Conservation (phyloP, 2,113 vertebrate species). For the Channa argus region DNA sequence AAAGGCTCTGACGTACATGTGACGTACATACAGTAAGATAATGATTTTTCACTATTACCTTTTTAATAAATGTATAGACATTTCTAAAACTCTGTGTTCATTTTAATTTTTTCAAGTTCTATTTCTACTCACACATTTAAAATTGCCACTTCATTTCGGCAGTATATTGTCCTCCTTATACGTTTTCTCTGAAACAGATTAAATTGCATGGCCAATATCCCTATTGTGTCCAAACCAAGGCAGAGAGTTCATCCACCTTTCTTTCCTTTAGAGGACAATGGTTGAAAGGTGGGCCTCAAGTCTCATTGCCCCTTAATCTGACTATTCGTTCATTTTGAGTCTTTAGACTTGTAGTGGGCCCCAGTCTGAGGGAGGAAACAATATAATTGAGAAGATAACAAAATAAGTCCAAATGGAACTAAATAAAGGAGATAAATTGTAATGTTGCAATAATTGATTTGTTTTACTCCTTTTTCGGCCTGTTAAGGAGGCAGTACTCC, state of each 20-base stretch:
- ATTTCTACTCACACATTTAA: conserved; percentile 7
- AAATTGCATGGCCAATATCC: conserved; percentile 32
- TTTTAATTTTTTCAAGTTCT: too few species aligned
- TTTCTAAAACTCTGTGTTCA: too few species aligned
- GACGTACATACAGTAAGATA: too few species aligned
- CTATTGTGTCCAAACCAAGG: conserved; percentile 15
- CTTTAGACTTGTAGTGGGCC: background rate
- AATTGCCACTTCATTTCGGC: conserved; percentile 7
- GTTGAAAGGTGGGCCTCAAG: conserved; percentile 16
- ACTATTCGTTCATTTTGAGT: background rate
- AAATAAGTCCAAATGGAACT: conserved; percentile 15
- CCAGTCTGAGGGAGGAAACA: background rate
- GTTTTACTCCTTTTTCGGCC: background rate
- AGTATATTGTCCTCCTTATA: background rate
- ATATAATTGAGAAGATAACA: background rate
- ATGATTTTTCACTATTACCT: too few species aligned
- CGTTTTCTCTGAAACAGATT: conserved; percentile 25
- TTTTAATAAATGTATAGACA: too few species aligned
- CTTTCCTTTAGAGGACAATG: conserved; percentile 21
- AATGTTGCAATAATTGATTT: conserved; percentile 15
- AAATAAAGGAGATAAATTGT: conserved; percentile 6
- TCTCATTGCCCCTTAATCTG: conserved; percentile 17
- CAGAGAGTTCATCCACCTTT: conserved; percentile 23
- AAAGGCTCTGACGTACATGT: too few species aligned
- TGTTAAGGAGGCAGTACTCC: background rate